Base-by-base conservation (phyloP, 1,140 invertebrate genomes). In the Cepaea nemoralis region DNA sequence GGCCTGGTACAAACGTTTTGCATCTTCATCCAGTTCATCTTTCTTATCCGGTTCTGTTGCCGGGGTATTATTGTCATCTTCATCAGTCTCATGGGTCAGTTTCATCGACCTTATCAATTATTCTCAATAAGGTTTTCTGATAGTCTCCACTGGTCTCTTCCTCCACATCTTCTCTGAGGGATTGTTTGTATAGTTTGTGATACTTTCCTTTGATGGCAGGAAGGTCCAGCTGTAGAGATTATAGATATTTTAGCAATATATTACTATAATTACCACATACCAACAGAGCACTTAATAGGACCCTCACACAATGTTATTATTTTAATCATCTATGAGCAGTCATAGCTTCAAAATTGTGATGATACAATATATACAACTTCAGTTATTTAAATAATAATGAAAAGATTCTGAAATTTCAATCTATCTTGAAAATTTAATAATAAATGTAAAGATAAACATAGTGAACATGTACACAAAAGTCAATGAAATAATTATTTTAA, bases 201-300 rank as follows among this genome's bases (percentile, higher is more conserved):
- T 87, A 92, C 70, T 86, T 86, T 14, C 74, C 81, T 80, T 90
- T 89, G 59, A 92, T 90, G 24, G 88, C 82, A 10, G 81, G 86
- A 33, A 92, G 77, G 81, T 92, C 91, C 83, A 87, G 86, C 90
- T 91, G 82, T 27, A 82, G 84, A 75, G 84, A 75, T 33, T 37
- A 42, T 16, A 19, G n/a, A n/a, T 76, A n/a, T 10, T 45, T 45
- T 45, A 22, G 55, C 55, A 59, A 5, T 19, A 24, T 24, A 59
- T 24, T 12, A 22, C 22, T 59, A 59, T 45, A 45, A n/a, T n/a
- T n/a, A n/a, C n/a, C n/a, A n/a, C n/a, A n/a, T n/a, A n/a, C n/a
- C n/a, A n/a, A n/a, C n/a, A n/a, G n/a, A n/a, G n/a, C n/a, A n/a
- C n/a, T n/a, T n/a, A n/a, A n/a, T n/a, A n/a, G n/a, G n/a, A n/a